A percentile compares a stretch with the other conserved stretches of the same genome.
Evolutionary conservation across 2,888 invertebrate species (phyloP).

Genomic region (Ferdinandea cuprea): DNA sequence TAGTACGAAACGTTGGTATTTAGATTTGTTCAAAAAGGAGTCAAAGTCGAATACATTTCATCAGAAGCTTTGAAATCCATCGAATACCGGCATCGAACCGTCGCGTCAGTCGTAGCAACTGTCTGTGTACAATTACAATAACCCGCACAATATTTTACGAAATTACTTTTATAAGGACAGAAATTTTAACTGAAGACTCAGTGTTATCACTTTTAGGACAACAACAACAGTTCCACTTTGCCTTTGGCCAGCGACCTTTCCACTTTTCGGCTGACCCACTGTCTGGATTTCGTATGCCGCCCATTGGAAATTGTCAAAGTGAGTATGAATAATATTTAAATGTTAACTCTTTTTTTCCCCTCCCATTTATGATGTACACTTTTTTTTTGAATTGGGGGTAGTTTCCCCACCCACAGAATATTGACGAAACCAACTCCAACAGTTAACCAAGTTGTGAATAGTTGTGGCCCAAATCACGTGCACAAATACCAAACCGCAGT

Average conservation of each 20-base stretch:
- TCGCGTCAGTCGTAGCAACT: no score
- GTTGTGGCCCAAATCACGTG: conserved; percentile 75
- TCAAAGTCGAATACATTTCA: no score
- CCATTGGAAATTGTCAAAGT: conserved; percentile 95
- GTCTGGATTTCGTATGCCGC: conserved; percentile 94
- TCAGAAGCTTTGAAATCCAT: no score
- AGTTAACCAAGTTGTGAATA: conserved; percentile 75
- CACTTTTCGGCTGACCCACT: conserved; percentile 94
- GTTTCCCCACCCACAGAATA: conserved; percentile 10
- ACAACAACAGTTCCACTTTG: conserved; percentile 97
- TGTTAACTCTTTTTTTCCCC: no score
- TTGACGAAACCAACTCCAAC: conserved; percentile 67
- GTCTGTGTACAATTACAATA: conserved; percentile 13
- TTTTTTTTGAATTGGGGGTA: neutral
- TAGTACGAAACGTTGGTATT: no score
- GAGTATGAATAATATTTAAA: conserved; percentile 84
- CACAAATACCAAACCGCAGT: conserved; percentile 75
- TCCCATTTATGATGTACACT: neutral
- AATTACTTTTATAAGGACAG: conserved; percentile 81
- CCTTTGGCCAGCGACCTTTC: conserved; percentile 93
- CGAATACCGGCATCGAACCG: no score
- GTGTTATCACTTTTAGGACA: conserved; percentile 96
- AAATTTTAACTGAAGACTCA: conserved; percentile 85
- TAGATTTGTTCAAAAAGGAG: no score
- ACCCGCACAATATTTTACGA: conserved; percentile 14